These are phyloP conservation scores for Phania funesta DNA, from an alignment of 2,888 invertebrate species.

Conservation along the genomic window DNA sequence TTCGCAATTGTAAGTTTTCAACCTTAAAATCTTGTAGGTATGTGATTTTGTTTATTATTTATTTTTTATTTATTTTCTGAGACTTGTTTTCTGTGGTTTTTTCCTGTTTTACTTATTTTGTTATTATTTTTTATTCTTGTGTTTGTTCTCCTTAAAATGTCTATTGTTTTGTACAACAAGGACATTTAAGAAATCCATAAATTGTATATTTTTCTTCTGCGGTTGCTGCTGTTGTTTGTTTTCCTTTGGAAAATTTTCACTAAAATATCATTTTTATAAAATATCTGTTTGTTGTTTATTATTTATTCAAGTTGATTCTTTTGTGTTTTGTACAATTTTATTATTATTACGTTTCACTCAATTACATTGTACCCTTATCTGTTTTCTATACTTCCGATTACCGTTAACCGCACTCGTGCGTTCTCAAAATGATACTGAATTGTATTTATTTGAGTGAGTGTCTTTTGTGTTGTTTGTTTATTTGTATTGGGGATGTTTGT, in stretches of 20 bases:
- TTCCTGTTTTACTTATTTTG: slow-evolving; percentile 8
- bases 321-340: background rate
- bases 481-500: background rate
- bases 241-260: background rate
- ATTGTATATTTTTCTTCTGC: slow-evolving; percentile 37
- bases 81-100: background rate
- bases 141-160: slow-evolving; percentile 45
- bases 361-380: slow-evolving; percentile 2
- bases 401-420: slow-evolving; percentile 56
- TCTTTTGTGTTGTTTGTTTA: background rate
- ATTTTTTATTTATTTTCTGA: background rate
- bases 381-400: background rate
- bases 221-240: background rate
- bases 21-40: background rate
- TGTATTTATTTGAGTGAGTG: background rate
- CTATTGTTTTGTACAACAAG: slow-evolving; percentile 59
- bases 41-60: slow-evolving; percentile 29
- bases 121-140: slow-evolving; percentile 40
- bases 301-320: background rate
- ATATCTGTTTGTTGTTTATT: background rate
- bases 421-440: slow-evolving; percentile 58
- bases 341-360: slow-evolving; percentile 21
- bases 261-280: background rate
- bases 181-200: slow-evolving; percentile 67
- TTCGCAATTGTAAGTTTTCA: background rate